phyloP scores from a whole-genome alignment of 1,140 invertebrate species.

The Euglossa dilemma region DNA sequence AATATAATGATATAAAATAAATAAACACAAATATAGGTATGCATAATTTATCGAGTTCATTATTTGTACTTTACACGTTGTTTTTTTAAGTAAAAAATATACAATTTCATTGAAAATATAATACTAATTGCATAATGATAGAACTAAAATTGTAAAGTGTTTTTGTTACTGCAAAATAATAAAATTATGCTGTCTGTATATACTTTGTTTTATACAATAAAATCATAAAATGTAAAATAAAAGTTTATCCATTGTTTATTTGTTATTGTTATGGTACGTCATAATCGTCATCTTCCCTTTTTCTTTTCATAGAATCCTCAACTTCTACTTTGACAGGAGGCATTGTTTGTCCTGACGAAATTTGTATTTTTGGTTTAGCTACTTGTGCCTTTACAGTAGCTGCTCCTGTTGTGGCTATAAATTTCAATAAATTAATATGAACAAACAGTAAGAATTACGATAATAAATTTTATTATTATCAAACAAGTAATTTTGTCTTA shows the following conservation, averaged over 20 bases:
- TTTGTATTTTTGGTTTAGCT: slow-evolving; percentile 85
- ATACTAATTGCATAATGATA: neutral
- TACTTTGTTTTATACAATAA: neutral
- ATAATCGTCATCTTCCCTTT: slow-evolving; percentile 88
- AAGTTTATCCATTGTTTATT: neutral
- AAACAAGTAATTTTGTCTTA: slow-evolving; percentile 36
- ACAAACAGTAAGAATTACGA: neutral
- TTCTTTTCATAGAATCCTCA: slow-evolving; percentile 76
- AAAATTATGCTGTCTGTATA: too few relatives aligned
- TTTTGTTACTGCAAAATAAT: slow-evolving; percentile 83
- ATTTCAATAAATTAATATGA: slow-evolving; percentile 6
- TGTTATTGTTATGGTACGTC: slow-evolving; percentile 80
- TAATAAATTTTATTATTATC: neutral
- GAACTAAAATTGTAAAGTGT: neutral
- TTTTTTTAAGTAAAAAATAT: slow-evolving; percentile 17
- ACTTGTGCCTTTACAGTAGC: slow-evolving; percentile 74
- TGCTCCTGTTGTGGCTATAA: slow-evolving; percentile 65
- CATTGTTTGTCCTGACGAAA: slow-evolving; percentile 81
- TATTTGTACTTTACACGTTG: slow-evolving; percentile 20
- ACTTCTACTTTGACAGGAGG: slow-evolving; percentile 76
- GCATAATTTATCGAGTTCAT: neutral
- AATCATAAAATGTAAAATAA: slow-evolving; percentile 13
- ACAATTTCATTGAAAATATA: slow-evolving; percentile 6
- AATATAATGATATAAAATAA: neutral
- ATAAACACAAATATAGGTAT: neutral